These are phyloP conservation scores for Lapara coniferarum DNA, from an alignment of 2,888 invertebrate species.

Conservation along the genomic window DNA sequence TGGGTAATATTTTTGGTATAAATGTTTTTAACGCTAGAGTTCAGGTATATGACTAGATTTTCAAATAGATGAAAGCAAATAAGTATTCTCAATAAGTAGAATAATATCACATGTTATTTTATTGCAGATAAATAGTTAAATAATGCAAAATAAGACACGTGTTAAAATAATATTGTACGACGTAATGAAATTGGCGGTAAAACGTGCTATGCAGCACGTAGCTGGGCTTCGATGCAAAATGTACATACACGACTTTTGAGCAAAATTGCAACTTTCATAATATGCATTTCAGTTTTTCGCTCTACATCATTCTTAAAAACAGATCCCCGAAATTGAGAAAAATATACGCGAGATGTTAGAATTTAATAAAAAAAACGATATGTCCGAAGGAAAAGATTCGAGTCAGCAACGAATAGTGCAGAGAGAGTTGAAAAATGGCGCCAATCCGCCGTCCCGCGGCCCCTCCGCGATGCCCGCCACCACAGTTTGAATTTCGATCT, in stretches of 20 bases:
- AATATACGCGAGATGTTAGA: not conserved
- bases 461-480: conserved; percentile 9
- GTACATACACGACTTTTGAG: not conserved
- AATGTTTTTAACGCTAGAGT: too few relatives aligned
- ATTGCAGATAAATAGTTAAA: not conserved
- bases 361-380: not conserved
- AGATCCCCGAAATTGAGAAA: not conserved
- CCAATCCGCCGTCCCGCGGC: conserved; percentile 44
- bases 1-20: too few relatives aligned
- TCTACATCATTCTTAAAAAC: not conserved
- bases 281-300: not conserved
- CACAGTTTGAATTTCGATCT: conserved; percentile 50
- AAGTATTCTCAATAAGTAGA: too few relatives aligned
- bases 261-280: not conserved
- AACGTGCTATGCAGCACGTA: not conserved
- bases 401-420: conserved; percentile 34
- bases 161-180: not conserved
- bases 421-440: conserved; percentile 51
- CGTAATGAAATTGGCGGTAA: not conserved
- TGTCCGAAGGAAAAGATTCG: conserved; percentile 29
- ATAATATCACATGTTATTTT: too few relatives aligned
- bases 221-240: not conserved
- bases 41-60: too few relatives aligned
- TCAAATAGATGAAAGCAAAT: too few relatives aligned
- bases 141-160: not conserved